Conservation (phyloP, 2,113 vertebrate genomes). For the Anoura caudifer region DNA sequence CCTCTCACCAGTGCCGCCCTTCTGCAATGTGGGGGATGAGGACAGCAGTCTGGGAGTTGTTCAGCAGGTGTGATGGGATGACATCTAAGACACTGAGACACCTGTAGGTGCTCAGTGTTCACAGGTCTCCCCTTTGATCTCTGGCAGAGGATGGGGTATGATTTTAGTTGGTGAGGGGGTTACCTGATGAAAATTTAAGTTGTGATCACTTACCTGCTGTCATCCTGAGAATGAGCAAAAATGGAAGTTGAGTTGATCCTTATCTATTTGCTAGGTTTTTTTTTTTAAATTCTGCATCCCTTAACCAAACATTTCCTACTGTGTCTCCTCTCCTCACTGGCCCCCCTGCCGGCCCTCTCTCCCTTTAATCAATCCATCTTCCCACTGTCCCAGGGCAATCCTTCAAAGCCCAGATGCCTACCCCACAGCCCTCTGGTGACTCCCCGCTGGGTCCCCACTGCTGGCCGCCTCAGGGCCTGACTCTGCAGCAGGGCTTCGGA, state of each 20-base stretch:
- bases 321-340: neutral
- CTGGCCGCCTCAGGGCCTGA: neutral
- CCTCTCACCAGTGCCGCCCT: neutral
- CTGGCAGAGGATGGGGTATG: neutral
- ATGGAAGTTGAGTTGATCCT: neutral
- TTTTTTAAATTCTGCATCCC: neutral
- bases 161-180: neutral
- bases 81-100: neutral
- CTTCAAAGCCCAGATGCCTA: neutral
- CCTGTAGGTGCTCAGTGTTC: neutral
- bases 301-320: neutral
- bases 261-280: neutral
- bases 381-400: neutral
- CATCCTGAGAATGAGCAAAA: neutral
- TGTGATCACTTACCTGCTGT: neutral
- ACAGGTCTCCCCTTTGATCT: neutral
- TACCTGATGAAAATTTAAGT: neutral
- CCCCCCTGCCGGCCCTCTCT: neutral
- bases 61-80: fast-evolving
- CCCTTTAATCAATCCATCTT: neutral
- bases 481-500: neutral
- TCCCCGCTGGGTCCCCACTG: neutral
- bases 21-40: neutral
- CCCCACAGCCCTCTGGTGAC: fast-evolving
- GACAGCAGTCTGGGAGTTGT: neutral